Evolutionary conservation across 2,888 invertebrate species (phyloP).

Genomic region (Salticus scenicus): DNA sequence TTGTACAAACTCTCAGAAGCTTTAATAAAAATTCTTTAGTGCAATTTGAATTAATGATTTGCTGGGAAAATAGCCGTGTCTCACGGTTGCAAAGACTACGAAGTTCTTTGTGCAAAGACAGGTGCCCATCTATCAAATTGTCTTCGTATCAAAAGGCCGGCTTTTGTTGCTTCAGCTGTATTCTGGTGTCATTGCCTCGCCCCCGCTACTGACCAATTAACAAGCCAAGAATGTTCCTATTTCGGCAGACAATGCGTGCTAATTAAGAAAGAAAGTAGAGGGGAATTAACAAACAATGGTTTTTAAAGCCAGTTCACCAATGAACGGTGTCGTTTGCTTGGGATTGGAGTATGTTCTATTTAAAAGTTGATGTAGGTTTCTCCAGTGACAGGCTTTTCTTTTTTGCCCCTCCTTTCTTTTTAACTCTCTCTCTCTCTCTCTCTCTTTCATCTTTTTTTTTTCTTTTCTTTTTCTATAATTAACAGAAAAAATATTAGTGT

Average conservation of each 20-base stretch:
- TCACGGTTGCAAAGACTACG: not conserved
- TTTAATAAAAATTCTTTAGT: not conserved
- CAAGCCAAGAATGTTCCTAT: not conserved
- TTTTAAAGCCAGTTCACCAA: not conserved
- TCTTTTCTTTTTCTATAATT: no score
- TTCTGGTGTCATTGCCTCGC: constrained; percentile 35
- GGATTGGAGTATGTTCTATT: not conserved
- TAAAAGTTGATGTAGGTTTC: no score
- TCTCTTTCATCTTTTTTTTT: no score
- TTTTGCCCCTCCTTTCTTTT: no score
- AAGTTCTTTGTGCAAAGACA: constrained; percentile 2
- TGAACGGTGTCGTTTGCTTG: not conserved
- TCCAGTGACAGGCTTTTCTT: no score
- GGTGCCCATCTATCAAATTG: constrained; percentile 24
- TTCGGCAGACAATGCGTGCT: constrained; percentile 39
- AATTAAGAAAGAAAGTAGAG: constrained; percentile 9
- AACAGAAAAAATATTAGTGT: no score
- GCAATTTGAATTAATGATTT: not conserved
- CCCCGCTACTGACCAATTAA: constrained; percentile 28
- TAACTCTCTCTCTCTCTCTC: no score
- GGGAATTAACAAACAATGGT: constrained; percentile 22
- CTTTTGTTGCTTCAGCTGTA: constrained; percentile 32
- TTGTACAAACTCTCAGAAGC: not conserved
- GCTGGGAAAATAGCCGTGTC: not conserved
- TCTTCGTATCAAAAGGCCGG: not conserved